These are phyloP conservation scores for Macrophya annulata DNA, from an alignment of 2,888 invertebrate genomes.

Conservation along the genomic window DNA sequence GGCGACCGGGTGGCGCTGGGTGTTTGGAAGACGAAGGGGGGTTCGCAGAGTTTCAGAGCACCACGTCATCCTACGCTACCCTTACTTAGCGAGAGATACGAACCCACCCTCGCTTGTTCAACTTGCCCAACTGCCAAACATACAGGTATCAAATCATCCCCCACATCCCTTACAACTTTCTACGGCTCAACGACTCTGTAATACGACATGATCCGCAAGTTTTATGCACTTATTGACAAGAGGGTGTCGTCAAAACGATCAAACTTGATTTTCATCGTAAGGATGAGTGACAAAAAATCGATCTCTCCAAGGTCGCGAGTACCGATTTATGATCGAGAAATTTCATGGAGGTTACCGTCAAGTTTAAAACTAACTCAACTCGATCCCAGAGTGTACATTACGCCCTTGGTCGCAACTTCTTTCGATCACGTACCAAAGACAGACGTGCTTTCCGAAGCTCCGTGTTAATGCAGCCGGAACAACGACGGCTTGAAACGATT, in stretches of 20 bases:
- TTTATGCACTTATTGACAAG: conserved; percentile 12
- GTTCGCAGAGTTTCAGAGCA: conserved; percentile 56
- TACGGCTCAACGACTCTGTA: conserved; percentile 16
- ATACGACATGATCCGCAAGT: not conserved
- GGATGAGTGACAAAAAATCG: not conserved
- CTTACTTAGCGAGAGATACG: conserved; percentile 67
- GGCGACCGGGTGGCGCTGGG: conserved; percentile 65
- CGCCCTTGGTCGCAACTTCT: not conserved
- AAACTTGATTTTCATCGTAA: not conserved
- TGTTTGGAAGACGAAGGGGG: conserved; percentile 65
- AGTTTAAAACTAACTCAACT: not conserved
- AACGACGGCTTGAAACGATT: conserved; percentile 60
- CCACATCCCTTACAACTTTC: not conserved
- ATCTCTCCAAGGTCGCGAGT: not conserved
- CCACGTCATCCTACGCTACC: conserved; percentile 62
- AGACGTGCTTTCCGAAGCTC: conserved; percentile 26
- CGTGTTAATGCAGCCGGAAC: conserved; percentile 54
- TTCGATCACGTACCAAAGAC: conserved; percentile 2
- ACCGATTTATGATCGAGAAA: not conserved
- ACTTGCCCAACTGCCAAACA: not conserved
- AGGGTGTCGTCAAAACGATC: not conserved
- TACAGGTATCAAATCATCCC: conserved; percentile 13
- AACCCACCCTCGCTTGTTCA: conserved; percentile 59
- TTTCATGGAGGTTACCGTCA: not conserved
- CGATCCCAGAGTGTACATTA: not conserved